These are phyloP conservation scores for Sinocyclocheilus rhinocerous DNA, from an alignment of 2,113 vertebrate species.

Conservation along the genomic window DNA sequence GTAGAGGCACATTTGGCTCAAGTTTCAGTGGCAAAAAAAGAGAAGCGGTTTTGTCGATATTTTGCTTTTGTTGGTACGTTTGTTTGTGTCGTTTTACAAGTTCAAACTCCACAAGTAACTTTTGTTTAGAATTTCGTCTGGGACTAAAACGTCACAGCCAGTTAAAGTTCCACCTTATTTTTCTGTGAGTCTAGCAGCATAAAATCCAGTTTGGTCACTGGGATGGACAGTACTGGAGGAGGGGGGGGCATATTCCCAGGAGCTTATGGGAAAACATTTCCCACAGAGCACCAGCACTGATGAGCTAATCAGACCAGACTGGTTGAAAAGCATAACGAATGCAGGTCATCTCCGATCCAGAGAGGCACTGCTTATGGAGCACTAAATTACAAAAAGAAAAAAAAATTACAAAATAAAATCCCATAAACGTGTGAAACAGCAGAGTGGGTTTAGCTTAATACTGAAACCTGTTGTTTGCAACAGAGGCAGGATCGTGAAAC, in stretches of 20 bases:
- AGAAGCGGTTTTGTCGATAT: constrained; percentile 64
- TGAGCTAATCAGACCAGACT: constrained; percentile 83
- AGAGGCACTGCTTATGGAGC: constrained; percentile 22
- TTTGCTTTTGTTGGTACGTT: constrained; percentile 56
- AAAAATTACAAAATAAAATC: constrained; percentile 22
- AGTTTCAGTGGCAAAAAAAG: constrained; percentile 97
- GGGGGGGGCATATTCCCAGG: constrained; percentile 81
- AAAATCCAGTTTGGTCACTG: constrained; percentile 99
- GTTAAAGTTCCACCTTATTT: constrained; percentile 78
- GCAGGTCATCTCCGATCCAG: constrained; percentile 71
- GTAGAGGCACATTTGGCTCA: constrained; percentile 99
- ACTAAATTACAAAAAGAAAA: background rate
- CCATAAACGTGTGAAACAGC: constrained; percentile 12
- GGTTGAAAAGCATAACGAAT: constrained; percentile 82
- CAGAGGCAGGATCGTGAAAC: constrained; percentile 71
- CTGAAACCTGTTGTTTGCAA: constrained; percentile 95
- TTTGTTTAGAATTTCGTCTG: constrained; percentile 97
- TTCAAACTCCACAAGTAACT: constrained; percentile 92
- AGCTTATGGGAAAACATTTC: constrained; percentile 55
- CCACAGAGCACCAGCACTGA: constrained; percentile 84
- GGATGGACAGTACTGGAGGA: constrained; percentile 89
- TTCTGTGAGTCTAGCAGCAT: constrained; percentile 94
- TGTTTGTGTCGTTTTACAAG: constrained; percentile 62
- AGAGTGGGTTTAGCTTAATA: constrained; percentile 86
- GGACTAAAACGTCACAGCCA: constrained; percentile 99